phyloP scores from a whole-genome alignment of 23 tunicate species.

The Oikopleura albicans region DNA sequence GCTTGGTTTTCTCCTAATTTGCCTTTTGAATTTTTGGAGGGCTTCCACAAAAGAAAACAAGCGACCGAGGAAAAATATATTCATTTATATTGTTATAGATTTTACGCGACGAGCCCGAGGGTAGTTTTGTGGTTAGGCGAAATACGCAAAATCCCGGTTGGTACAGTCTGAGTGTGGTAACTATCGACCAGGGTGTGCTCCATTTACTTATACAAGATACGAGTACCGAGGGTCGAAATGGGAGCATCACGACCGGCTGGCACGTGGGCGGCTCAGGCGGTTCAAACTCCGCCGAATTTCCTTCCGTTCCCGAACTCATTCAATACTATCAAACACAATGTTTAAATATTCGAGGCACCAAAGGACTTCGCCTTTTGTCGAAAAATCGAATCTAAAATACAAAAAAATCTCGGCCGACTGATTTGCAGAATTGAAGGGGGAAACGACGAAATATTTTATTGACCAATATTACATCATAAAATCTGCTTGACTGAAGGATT shows the following conservation, averaged over 20 bases:
- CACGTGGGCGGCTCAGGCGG: slow-evolving; percentile 9
- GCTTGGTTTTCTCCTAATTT: too few relatives aligned
- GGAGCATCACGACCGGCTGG: background rate
- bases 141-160: background rate
- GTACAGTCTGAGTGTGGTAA: background rate
- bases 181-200: background rate
- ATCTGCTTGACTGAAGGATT: too few relatives aligned
- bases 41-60: too few relatives aligned
- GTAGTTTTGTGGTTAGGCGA: slow-evolving; percentile 4
- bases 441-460: too few relatives aligned
- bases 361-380: background rate
- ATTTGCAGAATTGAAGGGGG: too few relatives aligned
- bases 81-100: background rate
- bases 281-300: background rate
- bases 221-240: background rate
- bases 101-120: background rate
- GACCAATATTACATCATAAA: too few relatives aligned
- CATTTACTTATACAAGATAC: background rate
- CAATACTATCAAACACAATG: background rate
- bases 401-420: too few relatives aligned
- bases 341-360: background rate
- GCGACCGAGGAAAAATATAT: too few relatives aligned
- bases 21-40: too few relatives aligned
- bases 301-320: background rate
- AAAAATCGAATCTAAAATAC: background rate